These are phyloP conservation scores for Syngnathoides biaculeatus DNA, from an alignment of 2,113 vertebrate genomes.

Conservation along the genomic window DNA sequence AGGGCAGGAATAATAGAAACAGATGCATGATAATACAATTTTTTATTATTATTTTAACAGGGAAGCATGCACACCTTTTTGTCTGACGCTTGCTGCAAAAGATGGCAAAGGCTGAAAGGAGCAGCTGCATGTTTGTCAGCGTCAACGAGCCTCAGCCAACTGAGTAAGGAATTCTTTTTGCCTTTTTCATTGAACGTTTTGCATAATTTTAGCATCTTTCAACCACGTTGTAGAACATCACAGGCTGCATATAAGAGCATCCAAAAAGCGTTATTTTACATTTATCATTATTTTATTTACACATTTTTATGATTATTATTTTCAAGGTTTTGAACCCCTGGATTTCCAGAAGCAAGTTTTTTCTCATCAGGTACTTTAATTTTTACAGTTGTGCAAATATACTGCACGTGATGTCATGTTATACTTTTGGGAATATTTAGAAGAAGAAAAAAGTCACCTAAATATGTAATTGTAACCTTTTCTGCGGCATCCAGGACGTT, in stretches of 20 bases:
- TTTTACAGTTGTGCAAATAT: not conserved
- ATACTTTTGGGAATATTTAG: not conserved
- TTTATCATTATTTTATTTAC: not conserved
- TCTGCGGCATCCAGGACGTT: constrained; percentile 53
- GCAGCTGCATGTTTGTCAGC: constrained; percentile 72
- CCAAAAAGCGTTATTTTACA: not conserved
- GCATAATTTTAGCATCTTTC: not conserved
- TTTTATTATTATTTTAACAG: constrained; percentile 14
- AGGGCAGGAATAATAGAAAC: no score
- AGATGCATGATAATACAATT: no score
- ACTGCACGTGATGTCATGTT: not conserved
- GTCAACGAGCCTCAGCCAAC: constrained; percentile 80
- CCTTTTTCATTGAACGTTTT: not conserved
- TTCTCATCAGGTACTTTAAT: constrained; percentile 60
- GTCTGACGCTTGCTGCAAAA: constrained; percentile 53
- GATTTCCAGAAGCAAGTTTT: constrained; percentile 67
- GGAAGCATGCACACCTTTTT: constrained; percentile 57
- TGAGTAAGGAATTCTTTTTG: constrained; percentile 75
- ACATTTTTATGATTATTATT: constrained; percentile 1
- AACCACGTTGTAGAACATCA: not conserved
- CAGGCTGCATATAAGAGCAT: not conserved
- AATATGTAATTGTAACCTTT: not conserved
- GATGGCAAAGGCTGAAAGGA: constrained; percentile 31
- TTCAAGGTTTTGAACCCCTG: constrained; percentile 76
- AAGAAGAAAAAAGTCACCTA: not conserved